Percentiles rank a stretch among this genome's conserved stretches.
Conservation (phyloP, 2,113 vertebrate genomes). For the Tiliqua scincoides region DNA sequence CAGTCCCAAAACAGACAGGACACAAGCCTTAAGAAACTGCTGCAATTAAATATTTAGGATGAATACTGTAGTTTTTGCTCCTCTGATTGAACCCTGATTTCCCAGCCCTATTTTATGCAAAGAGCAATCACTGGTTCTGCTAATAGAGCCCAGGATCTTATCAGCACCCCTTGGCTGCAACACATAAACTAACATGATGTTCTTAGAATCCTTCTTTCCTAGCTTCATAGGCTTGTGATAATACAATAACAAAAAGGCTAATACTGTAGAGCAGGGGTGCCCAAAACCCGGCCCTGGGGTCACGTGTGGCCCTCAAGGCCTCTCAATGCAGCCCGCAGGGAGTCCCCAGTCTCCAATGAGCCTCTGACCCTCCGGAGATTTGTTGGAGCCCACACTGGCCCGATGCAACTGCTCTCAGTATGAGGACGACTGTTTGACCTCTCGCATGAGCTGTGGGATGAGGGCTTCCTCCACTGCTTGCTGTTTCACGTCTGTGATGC, state of each 20-base stretch:
- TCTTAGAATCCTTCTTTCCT: neutral
- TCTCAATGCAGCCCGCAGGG: too few relatives aligned
- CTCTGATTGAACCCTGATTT: neutral
- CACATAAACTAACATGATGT: neutral
- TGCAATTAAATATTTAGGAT: constrained; percentile 32
- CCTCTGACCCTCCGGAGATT: too few relatives aligned
- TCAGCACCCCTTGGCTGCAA: neutral
- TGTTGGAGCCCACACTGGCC: too few relatives aligned
- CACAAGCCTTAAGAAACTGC: constrained; percentile 24
- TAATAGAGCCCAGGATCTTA: neutral
- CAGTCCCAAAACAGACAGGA: constrained; percentile 13
- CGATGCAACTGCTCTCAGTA: too few relatives aligned
- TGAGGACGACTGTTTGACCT: too few relatives aligned
- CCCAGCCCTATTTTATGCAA: neutral
- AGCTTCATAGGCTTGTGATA: neutral
- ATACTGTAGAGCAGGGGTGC: constrained; percentile 24
- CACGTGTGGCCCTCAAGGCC: too few relatives aligned
- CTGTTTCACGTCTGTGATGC: too few relatives aligned
- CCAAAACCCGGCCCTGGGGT: too few relatives aligned
- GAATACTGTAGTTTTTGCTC: neutral
- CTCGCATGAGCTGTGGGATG: too few relatives aligned
- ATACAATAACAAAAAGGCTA: neutral
- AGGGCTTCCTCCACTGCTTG: too few relatives aligned
- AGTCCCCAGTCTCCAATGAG: too few relatives aligned
- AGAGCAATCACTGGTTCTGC: neutral